Conservation (phyloP, 2,797 vertebrate genomes). For the Kryptopterus vitreolus region DNA sequence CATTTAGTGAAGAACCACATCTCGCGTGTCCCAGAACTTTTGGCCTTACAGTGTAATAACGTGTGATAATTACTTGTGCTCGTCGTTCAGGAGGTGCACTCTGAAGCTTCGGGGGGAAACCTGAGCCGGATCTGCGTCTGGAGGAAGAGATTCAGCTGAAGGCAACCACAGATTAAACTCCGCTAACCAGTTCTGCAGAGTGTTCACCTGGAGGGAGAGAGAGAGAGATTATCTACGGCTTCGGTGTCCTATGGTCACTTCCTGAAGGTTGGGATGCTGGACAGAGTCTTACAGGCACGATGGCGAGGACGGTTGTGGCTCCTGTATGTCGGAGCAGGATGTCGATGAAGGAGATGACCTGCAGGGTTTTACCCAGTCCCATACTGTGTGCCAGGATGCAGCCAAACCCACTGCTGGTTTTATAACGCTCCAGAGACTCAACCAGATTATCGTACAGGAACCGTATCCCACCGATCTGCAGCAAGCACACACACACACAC, state of each 20-base stretch:
- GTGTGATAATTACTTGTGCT: conserved; percentile 93
- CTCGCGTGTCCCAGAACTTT: no score
- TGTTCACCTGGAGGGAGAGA: conserved; percentile 84
- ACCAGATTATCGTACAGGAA: conserved; percentile 99
- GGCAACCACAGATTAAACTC: conserved; percentile 99
- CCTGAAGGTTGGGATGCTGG: neutral
- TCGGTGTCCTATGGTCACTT: neutral
- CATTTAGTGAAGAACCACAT: no score
- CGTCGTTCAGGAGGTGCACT: conserved; percentile 96
- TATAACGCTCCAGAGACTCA: conserved; percentile 94
- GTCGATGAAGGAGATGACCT: conserved; percentile 98
- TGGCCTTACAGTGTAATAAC: no score
- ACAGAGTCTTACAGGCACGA: conserved; percentile 88
- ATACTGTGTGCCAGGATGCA: conserved; percentile 99
- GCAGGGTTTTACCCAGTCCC: conserved; percentile 96
- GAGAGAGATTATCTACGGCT: neutral
- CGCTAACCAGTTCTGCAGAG: conserved; percentile 97
- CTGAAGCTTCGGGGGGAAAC: conserved; percentile 86
- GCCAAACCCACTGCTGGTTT: conserved; percentile 94
- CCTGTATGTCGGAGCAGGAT: conserved; percentile 92
- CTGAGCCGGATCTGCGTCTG: conserved; percentile 80
- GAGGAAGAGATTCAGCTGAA: conserved; percentile 82
- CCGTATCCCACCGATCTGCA: conserved; percentile 94
- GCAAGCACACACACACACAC: no score
- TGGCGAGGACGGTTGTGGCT: conserved; percentile 95